Percentiles rank a stretch among this genome's conserved stretches.
phyloP scores from a whole-genome alignment of 2,888 invertebrate genomes.

The Epirrhoe alternata region DNA sequence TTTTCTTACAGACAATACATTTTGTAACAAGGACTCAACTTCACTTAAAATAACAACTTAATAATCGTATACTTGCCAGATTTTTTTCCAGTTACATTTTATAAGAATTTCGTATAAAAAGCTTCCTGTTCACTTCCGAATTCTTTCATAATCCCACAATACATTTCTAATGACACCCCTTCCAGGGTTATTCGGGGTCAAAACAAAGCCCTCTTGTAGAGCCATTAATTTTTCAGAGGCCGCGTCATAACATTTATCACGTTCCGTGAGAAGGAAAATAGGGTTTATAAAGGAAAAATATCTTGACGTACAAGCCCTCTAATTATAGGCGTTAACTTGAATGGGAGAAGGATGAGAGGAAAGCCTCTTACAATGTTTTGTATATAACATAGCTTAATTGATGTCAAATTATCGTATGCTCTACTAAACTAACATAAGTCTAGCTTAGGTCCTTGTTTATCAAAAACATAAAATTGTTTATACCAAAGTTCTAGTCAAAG shows the following conservation, averaged over 20 bases:
- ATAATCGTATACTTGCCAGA: background rate
- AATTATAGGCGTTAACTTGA: background rate
- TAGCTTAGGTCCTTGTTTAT: too few species aligned
- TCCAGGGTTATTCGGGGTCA: constrained; percentile 25
- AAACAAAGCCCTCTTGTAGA: constrained; percentile 21
- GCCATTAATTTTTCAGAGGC: constrained; percentile 36
- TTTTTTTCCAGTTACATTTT: background rate
- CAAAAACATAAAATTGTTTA: too few species aligned
- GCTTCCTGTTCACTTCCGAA: background rate
- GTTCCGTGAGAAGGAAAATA: constrained; percentile 33
- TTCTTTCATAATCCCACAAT: constrained; percentile 16
- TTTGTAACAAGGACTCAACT: too few species aligned
- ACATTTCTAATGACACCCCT: constrained; percentile 18
- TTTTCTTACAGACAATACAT: too few species aligned
- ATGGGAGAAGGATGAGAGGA: background rate
- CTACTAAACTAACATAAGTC: too few species aligned
- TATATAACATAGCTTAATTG: background rate
- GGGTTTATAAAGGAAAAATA: constrained; percentile 33
- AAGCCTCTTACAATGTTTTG: background rate
- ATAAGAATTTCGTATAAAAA: background rate
- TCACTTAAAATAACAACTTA: too few species aligned
- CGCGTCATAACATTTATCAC: constrained; percentile 37
- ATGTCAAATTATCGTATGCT: too few species aligned
- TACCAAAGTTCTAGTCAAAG: too few species aligned
- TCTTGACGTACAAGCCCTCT: constrained; percentile 6